These are phyloP conservation scores for Craniophora ligustri DNA, from an alignment of 2,888 invertebrate species.

Conservation along the genomic window DNA sequence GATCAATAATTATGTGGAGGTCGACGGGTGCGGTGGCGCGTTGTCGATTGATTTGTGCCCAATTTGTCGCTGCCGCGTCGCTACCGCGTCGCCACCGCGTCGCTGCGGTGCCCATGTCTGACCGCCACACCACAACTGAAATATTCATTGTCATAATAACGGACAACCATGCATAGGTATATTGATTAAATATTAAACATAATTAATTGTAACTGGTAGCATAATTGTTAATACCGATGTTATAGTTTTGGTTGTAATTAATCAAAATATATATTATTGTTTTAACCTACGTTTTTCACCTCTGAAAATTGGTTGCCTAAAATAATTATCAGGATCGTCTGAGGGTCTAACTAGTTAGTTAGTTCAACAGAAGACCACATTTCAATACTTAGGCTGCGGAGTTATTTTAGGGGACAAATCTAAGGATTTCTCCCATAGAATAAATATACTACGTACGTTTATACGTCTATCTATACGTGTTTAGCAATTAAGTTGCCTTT, in stretches of 20 bases:
- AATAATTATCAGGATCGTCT: too few relatives aligned
- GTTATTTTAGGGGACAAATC: too few relatives aligned
- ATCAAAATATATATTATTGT: too few relatives aligned
- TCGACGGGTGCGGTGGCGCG: slow-evolving; percentile 66
- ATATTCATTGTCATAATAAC: slow-evolving; percentile 59
- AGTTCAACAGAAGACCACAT: too few relatives aligned
- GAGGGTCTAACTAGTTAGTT: too few relatives aligned
- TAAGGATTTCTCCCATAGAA: too few relatives aligned
- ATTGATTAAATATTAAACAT: slow-evolving; percentile 24
- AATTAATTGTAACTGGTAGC: slow-evolving; percentile 1
- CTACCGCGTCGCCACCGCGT: slow-evolving; percentile 72
- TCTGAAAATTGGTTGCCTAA: too few relatives aligned
- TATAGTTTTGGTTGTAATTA: background rate
- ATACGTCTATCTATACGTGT: too few relatives aligned
- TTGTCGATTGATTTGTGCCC: slow-evolving; percentile 77
- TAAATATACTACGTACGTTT: too few relatives aligned
- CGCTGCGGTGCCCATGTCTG: slow-evolving; percentile 36
- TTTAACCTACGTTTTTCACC: too few relatives aligned
- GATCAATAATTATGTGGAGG: slow-evolving; percentile 75
- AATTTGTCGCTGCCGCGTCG: slow-evolving; percentile 77
- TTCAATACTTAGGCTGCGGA: too few relatives aligned
- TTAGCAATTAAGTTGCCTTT: too few relatives aligned
- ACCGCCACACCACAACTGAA: slow-evolving; percentile 57
- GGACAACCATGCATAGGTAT: slow-evolving; percentile 30
- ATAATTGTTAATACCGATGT: background rate